These are phyloP conservation scores for Allobates femoralis DNA, from an alignment of 2,797 vertebrate genomes.

Conservation along the genomic window DNA sequence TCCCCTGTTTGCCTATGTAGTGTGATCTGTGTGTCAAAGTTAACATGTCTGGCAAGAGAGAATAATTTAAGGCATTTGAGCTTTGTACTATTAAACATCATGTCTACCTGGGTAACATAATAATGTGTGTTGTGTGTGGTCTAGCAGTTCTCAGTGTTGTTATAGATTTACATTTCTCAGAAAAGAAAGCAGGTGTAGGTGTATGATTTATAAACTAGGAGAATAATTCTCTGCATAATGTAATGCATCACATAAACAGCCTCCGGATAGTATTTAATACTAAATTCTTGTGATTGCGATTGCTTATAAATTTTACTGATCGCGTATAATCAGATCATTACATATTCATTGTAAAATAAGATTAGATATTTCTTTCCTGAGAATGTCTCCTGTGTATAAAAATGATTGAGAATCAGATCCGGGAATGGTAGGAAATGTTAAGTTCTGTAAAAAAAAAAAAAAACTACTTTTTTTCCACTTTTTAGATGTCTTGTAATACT, in stretches of 20 bases:
- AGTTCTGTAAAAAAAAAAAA: not conserved
- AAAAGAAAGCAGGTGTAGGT: not conserved
- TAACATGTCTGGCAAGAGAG: no score
- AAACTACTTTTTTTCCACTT: not conserved
- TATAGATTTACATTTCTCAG: not conserved
- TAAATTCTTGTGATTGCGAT: conserved; percentile 9
- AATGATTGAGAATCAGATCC: conserved; percentile 13
- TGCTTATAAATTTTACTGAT: conserved; percentile 19
- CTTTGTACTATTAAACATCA: not conserved
- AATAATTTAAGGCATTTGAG: not conserved
- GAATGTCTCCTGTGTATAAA: conserved; percentile 15
- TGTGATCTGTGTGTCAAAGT: no score
- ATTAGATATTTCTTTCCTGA: conserved; percentile 12
- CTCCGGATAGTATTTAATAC: conserved; percentile 14
- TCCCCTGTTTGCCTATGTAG: no score
- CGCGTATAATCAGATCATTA: conserved; percentile 19
- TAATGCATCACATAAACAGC: not conserved
- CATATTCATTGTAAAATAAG: conserved; percentile 25
- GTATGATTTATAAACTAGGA: not conserved
- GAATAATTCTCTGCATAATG: not conserved
- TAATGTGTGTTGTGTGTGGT: not conserved
- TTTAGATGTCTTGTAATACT: not conserved
- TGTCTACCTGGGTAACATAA: not conserved
- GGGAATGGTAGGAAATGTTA: not conserved
- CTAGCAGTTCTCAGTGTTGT: not conserved